phyloP scores from a whole-genome alignment of 2,797 vertebrate species.

The Morus bassanus region DNA sequence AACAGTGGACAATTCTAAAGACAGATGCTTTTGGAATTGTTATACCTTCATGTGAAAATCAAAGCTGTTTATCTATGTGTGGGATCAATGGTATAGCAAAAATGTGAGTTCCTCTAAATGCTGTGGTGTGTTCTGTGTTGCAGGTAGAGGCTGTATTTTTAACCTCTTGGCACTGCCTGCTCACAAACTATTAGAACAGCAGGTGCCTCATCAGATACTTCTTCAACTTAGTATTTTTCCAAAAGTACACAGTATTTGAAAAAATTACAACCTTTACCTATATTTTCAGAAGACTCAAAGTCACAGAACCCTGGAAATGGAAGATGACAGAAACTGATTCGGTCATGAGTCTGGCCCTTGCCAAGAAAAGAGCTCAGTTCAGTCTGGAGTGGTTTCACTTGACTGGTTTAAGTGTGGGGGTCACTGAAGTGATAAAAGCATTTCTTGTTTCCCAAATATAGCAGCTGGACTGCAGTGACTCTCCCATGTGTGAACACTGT shows the following conservation, averaged over 20 bases:
- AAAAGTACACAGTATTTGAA: not conserved
- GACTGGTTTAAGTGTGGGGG: not conserved
- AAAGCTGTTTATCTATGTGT: not conserved
- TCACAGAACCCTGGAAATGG: not conserved
- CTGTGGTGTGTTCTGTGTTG: not conserved
- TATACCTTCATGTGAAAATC: not conserved
- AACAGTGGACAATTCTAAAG: not conserved
- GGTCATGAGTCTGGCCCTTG: not conserved
- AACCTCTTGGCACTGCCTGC: not conserved
- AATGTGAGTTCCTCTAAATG: not conserved
- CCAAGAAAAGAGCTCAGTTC: not conserved
- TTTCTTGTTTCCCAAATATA: not conserved
- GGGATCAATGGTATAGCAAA: not conserved
- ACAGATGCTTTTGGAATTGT: not conserved
- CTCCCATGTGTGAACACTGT: not conserved
- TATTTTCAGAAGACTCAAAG: not conserved
- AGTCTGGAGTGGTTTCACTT: not conserved
- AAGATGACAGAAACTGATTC: not conserved
- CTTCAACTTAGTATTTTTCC: not conserved
- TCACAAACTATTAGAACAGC: not conserved
- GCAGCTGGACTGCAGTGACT: not conserved
- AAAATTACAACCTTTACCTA: not conserved
- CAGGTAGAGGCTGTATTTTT: not conserved
- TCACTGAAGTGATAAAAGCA: not conserved
- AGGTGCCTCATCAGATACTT: not conserved